A percentile compares a stretch with the other conserved stretches of the same genome.
phyloP scores from a whole-genome alignment of 2,888 invertebrate species.

The Eretmocerus hayati region DNA sequence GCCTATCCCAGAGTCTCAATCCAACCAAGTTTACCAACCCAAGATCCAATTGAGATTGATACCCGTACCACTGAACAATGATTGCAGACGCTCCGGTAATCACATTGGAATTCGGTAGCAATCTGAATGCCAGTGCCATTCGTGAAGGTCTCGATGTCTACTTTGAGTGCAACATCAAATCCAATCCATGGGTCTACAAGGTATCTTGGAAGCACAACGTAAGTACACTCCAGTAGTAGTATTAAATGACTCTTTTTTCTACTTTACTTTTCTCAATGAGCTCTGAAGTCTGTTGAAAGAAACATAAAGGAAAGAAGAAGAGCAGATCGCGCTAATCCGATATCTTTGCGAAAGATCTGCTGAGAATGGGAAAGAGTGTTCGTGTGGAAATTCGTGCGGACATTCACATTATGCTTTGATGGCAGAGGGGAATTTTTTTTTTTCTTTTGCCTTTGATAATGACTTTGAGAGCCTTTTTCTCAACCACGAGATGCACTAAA shows the following conservation, averaged over 20 bases:
- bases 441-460: too few relatives aligned
- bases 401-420: too few relatives aligned
- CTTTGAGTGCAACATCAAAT: slow-evolving; percentile 84
- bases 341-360: not conserved
- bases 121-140: slow-evolving; percentile 69
- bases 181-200: slow-evolving; percentile 77
- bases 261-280: not conserved
- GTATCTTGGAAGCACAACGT: slow-evolving; percentile 73
- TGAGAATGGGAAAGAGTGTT: not conserved
- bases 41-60: too few relatives aligned
- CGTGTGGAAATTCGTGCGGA: not conserved
- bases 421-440: too few relatives aligned
- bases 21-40: too few relatives aligned
- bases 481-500: too few relatives aligned
- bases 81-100: slow-evolving; percentile 76
- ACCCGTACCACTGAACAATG: slow-evolving; percentile 6
- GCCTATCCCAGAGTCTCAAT: too few relatives aligned
- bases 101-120: slow-evolving; percentile 74
- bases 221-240: slow-evolving; percentile 25
- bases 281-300: not conserved
- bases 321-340: not conserved
- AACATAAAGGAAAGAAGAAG: too few relatives aligned
- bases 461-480: too few relatives aligned
- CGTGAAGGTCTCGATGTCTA: slow-evolving; percentile 85
- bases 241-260: not conserved